Conservation (phyloP, 2,797 vertebrate genomes). For the Pipistrellus pipistrellus region DNA sequence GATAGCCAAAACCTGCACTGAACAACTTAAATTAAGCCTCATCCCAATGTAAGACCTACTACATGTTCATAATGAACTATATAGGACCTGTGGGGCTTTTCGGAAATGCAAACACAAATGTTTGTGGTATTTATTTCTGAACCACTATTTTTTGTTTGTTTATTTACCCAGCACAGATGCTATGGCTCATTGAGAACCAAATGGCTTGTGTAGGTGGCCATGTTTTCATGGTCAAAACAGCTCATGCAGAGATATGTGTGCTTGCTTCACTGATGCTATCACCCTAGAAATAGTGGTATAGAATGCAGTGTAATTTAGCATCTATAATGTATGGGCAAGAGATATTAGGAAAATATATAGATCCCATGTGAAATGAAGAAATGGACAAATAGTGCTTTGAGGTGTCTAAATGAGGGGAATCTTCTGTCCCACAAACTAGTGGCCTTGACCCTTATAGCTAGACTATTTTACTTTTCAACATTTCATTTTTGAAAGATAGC, state of each 20-base stretch:
- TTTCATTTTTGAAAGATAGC: neutral
- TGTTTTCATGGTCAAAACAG: slow-evolving; percentile 68
- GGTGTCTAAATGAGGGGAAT: neutral
- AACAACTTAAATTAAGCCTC: slow-evolving; percentile 31
- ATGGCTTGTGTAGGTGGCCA: slow-evolving; percentile 54
- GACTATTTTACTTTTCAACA: neutral
- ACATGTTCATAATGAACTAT: slow-evolving; percentile 19
- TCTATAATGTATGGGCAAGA: neutral
- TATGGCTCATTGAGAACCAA: slow-evolving; percentile 72
- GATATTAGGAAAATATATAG: neutral
- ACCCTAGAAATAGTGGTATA: neutral
- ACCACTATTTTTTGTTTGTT: slow-evolving; percentile 20
- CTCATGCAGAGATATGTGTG: slow-evolving; percentile 29
- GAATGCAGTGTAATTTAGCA: neutral
- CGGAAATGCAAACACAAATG: slow-evolving; percentile 43
- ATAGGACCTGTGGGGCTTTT: slow-evolving; percentile 15
- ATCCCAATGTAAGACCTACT: neutral
- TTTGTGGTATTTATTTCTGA: slow-evolving; percentile 52
- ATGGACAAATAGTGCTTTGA: neutral
- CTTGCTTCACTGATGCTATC: neutral
- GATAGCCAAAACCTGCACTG: neutral
- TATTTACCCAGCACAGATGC: slow-evolving; percentile 63
- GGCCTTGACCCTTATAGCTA: neutral
- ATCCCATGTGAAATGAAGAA: slow-evolving; percentile 20
- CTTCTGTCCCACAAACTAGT: neutral